Conservation (phyloP, 2,797 vertebrate species). For the Pagetopsis macropterus region DNA sequence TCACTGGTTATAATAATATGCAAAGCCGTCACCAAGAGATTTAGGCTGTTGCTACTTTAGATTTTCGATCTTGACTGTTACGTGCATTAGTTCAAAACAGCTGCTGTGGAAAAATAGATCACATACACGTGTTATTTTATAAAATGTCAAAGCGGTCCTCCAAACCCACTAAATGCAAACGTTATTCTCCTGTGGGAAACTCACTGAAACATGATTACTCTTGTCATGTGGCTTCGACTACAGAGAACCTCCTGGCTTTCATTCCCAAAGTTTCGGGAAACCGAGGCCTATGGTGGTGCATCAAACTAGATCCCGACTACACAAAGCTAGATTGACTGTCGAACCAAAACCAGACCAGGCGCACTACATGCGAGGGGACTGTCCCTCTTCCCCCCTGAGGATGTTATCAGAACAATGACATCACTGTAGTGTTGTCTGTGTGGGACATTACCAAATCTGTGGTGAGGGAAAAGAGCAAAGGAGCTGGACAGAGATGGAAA, state of each 20-base stretch:
- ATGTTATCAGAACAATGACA: conserved; percentile 63
- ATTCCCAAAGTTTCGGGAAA: conserved; percentile 22
- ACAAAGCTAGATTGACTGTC: conserved; percentile 36
- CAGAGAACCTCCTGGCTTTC: conserved; percentile 18
- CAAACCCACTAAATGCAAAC: conserved; percentile 35
- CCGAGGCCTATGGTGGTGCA: conserved; percentile 6
- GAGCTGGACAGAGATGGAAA: conserved; percentile 37
- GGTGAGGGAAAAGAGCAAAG: conserved; percentile 19
- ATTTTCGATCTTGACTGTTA: not conserved
- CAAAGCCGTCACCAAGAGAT: not conserved
- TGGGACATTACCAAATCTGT: conserved; percentile 53
- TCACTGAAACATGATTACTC: conserved; percentile 27
- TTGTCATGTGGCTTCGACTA: conserved; percentile 40
- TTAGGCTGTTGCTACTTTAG: not conserved
- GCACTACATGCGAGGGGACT: conserved; percentile 51
- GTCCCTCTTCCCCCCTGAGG: conserved; percentile 52
- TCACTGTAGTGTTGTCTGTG: conserved; percentile 51
- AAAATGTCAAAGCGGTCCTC: conserved; percentile 23
- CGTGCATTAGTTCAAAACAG: conserved; percentile 21
- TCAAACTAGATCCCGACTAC: conserved; percentile 32
- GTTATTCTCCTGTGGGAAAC: conserved; percentile 25
- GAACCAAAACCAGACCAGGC: conserved; percentile 56
- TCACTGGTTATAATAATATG: not conserved
- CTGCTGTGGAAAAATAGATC: conserved; percentile 29
- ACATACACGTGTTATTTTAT: conserved; percentile 5